These are phyloP conservation scores for Drosophila conformis DNA, from an alignment of 2,888 invertebrate species.

Conservation along the genomic window DNA sequence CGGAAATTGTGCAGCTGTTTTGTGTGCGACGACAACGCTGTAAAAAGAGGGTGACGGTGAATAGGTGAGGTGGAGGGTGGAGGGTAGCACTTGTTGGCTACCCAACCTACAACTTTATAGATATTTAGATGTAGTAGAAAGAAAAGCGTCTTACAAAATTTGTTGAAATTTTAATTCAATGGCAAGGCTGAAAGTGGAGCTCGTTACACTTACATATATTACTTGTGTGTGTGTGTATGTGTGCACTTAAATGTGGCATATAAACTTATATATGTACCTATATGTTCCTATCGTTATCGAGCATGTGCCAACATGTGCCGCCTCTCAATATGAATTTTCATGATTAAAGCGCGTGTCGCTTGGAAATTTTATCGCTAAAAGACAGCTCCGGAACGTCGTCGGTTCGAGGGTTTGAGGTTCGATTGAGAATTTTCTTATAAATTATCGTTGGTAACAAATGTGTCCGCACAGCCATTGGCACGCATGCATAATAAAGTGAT, in stretches of 20 bases:
- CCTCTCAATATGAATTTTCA: slow-evolving; percentile 71
- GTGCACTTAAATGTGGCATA: slow-evolving; percentile 2
- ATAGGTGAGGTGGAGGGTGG: not conserved
- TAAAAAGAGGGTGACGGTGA: not conserved
- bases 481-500: slow-evolving; percentile 82
- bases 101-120: slow-evolving; percentile 34
- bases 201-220: slow-evolving; percentile 11
- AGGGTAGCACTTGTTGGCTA: slow-evolving; percentile 53
- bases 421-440: slow-evolving; percentile 75
- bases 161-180: slow-evolving; percentile 71
- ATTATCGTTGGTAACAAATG: slow-evolving; percentile 76
- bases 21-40: slow-evolving; percentile 55
- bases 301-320: slow-evolving; percentile 51
- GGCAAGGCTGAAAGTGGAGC: slow-evolving; percentile 30
- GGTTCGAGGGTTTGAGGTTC: slow-evolving; percentile 40
- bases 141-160: slow-evolving; percentile 55
- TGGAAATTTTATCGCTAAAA: slow-evolving; percentile 62
- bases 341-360: slow-evolving; percentile 71
- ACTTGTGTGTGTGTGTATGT: not conserved
- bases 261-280: slow-evolving; percentile 2
- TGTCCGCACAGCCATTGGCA: slow-evolving; percentile 71
- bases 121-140: slow-evolving; percentile 32
- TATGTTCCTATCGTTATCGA: slow-evolving; percentile 32
- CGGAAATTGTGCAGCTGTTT: slow-evolving; percentile 79
- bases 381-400: slow-evolving; percentile 43